Percentiles rank a stretch among this genome's conserved stretches.
These are phyloP conservation scores for Chaetorhynchus papuensis DNA, from an alignment of 2,113 vertebrate genomes.

Conservation along the genomic window DNA sequence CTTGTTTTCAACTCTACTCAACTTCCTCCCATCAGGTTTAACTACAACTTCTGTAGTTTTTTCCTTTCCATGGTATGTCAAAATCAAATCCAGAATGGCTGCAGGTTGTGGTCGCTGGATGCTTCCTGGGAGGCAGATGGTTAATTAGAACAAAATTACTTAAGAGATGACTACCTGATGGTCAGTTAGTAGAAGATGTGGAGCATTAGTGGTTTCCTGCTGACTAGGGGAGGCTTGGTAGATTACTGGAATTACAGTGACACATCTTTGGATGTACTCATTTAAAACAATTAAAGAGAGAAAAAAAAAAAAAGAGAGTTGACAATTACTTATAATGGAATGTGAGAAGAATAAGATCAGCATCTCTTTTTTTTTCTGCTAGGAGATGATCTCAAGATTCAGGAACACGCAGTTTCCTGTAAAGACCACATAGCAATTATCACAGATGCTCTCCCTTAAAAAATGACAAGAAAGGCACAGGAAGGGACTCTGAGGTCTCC, in stretches of 20 bases:
- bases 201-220: background rate
- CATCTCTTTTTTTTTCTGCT: background rate
- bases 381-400: background rate
- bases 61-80: background rate
- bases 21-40: background rate
- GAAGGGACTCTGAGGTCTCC: background rate
- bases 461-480: background rate
- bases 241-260: background rate
- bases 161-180: background rate
- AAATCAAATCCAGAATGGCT: background rate
- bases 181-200: background rate
- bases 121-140: background rate
- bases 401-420: constrained; percentile 21
- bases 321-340: background rate
- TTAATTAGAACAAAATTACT: background rate
- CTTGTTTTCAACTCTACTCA: constrained; percentile 9
- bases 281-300: background rate
- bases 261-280: background rate
- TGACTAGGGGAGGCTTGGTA: background rate
- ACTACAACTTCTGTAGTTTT: background rate
- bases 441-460: background rate
- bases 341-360: constrained; percentile 31
- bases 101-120: accelerated
- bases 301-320: background rate
- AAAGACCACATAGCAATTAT: background rate